These are phyloP conservation scores for Volucella inanis DNA, from an alignment of 2,888 invertebrate species.

Conservation along the genomic window DNA sequence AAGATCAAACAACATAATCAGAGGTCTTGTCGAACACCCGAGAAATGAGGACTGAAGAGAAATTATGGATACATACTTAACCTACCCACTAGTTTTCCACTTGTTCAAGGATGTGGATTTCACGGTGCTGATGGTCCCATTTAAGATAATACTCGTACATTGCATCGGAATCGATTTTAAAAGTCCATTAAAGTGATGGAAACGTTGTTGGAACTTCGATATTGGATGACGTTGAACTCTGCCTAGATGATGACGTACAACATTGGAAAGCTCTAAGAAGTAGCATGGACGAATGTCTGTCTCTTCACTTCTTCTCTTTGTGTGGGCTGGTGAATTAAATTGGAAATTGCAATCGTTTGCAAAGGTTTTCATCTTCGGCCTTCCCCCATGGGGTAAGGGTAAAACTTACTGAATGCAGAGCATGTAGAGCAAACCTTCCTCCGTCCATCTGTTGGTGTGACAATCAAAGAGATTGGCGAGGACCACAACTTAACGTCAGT, in stretches of 20 bases:
- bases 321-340: slow-evolving; percentile 69
- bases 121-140: slow-evolving; percentile 44
- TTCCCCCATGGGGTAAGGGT: neutral
- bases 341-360: slow-evolving; percentile 69
- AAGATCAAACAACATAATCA: slow-evolving; percentile 68
- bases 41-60: slow-evolving; percentile 17
- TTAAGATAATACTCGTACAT: slow-evolving; percentile 35
- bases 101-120: slow-evolving; percentile 39
- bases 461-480: slow-evolving; percentile 59
- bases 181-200: slow-evolving; percentile 68
- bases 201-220: slow-evolving; percentile 14
- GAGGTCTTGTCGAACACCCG: slow-evolving; percentile 50
- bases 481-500: slow-evolving; percentile 63
- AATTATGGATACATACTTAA: slow-evolving; percentile 1
- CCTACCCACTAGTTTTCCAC: slow-evolving; percentile 15
- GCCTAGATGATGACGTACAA: neutral
- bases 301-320: neutral
- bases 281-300: neutral
- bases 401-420: slow-evolving; percentile 42
- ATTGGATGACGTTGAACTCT: neutral
- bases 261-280: neutral
- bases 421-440: slow-evolving; percentile 11
- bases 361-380: slow-evolving; percentile 23
- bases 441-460: slow-evolving; percentile 37
- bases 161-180: slow-evolving; percentile 67